These are phyloP conservation scores for Steinernema feltiae DNA, from an alignment of 1,140 invertebrate species.

Conservation along the genomic window DNA sequence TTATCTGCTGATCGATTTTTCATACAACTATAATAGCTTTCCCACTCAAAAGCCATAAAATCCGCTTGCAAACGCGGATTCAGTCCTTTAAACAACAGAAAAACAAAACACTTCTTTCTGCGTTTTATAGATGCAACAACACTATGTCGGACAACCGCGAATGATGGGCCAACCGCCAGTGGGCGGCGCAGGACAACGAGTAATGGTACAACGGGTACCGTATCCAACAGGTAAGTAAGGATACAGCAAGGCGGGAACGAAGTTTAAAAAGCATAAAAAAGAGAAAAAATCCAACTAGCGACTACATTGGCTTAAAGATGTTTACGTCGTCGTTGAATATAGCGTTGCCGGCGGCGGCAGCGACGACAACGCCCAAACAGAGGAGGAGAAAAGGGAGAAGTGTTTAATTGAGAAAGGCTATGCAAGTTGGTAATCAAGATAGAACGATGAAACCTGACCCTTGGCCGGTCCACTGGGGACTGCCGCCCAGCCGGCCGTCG, in stretches of 20 bases:
- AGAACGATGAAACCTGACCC: conserved; percentile 3
- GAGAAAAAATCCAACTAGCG: neutral
- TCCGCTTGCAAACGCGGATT: neutral
- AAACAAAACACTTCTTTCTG: too few species aligned
- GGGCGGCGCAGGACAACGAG: neutral
- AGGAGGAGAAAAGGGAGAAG: neutral
- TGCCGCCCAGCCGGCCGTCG: too few species aligned
- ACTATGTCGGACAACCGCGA: neutral
- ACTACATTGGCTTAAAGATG: neutral
- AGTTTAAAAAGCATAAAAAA: neutral
- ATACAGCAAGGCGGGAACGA: neutral
- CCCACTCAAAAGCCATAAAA: conserved; percentile 1
- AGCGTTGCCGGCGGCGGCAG: neutral
- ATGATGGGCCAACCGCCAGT: too few species aligned
- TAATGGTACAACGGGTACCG: neutral
- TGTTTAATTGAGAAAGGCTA: conserved; percentile 9
- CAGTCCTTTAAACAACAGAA: neutral
- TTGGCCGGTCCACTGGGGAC: neutral
- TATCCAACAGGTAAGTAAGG: neutral
- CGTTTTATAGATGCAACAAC: neutral
- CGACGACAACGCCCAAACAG: neutral
- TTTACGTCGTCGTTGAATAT: neutral
- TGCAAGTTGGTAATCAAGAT: conserved; percentile 9
- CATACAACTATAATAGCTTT: conserved; percentile 6
- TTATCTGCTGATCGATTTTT: neutral